Evolutionary conservation across 2,888 invertebrate genomes (phyloP), one percentile per base, ranked within the genome.

Genomic region (Cephus runcator): DNA sequence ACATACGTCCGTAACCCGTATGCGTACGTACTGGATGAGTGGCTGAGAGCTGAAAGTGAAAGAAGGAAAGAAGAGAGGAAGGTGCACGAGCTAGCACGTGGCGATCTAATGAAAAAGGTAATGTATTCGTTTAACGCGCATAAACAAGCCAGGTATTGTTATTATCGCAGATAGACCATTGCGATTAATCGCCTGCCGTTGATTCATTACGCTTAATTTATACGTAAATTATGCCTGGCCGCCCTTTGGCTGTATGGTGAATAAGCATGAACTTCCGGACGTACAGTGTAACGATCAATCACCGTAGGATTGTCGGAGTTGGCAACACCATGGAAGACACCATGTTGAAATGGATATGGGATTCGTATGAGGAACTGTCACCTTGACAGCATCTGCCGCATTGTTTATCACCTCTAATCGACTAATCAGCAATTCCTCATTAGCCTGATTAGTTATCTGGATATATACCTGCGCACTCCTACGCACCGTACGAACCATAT

Each of bases 181-280:
- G 86, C 87, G 86, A 89, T 89, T 89, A 90, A 89, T 89, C 88
- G 88, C 82, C 85, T 84, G 84, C 87, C 86, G 88, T 90, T 90
- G 88, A 90, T 90, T 90, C 89, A 88, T 88, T 87, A 86, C 82
- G 82, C 81, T 88, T 88, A 89, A 90, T 90, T 90, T 88, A 87
- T 89, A 87, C 88, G 88, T 87, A 87, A 89, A 91, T 90, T 88
- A 88, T 89, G 87, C 87, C 82, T 85, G 84, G 87, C 83, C 88
- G 88, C 88, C 88, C 89, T 89, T 87, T 89, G 85, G 86, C 87
- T 87, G 87, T 87, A 86, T 86, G 86, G 88, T 89, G 90, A 91
- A 89, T 90, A 90, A 91, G 88, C 87, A 89, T 87, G 84, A 85
- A 90, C 88, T 91, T 91, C 91, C 91, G 90, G 88, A 86, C 23